Conservation (phyloP, 2,888 invertebrate species). For the Diplolepis rosae region DNA sequence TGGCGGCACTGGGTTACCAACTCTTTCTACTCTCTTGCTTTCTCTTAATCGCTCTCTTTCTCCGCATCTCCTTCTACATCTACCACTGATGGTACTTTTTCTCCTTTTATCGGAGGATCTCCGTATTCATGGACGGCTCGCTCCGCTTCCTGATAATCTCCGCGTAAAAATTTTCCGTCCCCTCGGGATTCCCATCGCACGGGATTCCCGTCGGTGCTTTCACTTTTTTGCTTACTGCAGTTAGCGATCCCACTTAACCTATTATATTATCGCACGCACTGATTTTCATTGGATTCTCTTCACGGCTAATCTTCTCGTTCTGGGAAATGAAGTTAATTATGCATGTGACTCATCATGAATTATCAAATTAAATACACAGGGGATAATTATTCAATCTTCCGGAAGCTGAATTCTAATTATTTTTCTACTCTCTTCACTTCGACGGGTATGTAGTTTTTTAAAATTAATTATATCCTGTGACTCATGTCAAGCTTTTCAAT, state of each 20-base stretch:
- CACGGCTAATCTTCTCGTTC: slow-evolving; percentile 1
- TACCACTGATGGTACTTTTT: slow-evolving; percentile 43
- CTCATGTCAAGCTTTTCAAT: no score
- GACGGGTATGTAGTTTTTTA: no score
- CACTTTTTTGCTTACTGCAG: slow-evolving; percentile 31
- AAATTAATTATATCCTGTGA: no score
- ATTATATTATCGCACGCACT: slow-evolving; percentile 30
- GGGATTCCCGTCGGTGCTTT: slow-evolving; percentile 43
- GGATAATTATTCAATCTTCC: background rate
- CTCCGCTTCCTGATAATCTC: slow-evolving; percentile 66
- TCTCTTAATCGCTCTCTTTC: slow-evolving; percentile 34
- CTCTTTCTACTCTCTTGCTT: slow-evolving; percentile 52
- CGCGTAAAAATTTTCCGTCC: slow-evolving; percentile 61
- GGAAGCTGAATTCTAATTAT: background rate
- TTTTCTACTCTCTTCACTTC: no score
- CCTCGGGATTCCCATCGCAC: slow-evolving; percentile 57
- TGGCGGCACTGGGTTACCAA: slow-evolving; percentile 67
- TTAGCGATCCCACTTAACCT: slow-evolving; percentile 31
- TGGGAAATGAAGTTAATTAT: background rate
- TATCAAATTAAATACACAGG: background rate
- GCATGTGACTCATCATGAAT: background rate
- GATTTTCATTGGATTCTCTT: slow-evolving; percentile 16
- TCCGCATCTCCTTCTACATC: slow-evolving; percentile 39
- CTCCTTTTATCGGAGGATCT: slow-evolving; percentile 57
- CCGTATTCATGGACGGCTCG: slow-evolving; percentile 63